These are phyloP conservation scores for Pterostichus madidus DNA, from an alignment of 2,888 invertebrate species.

Conservation along the genomic window DNA sequence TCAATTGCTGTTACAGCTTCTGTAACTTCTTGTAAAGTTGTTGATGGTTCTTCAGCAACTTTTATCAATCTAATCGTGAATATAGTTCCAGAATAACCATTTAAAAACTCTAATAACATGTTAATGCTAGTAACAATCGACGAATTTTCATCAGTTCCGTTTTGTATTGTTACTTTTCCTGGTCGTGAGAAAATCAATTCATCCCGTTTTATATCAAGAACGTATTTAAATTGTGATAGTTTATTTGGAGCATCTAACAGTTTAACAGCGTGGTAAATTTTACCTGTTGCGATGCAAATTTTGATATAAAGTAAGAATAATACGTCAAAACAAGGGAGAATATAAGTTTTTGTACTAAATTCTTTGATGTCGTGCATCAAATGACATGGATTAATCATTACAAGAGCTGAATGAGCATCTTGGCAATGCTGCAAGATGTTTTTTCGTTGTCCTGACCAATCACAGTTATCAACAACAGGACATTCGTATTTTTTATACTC, in stretches of 20 bases:
- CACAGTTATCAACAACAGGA: neutral
- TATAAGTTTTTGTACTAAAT: neutral
- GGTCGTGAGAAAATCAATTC: conserved; percentile 5
- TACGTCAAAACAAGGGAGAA: neutral
- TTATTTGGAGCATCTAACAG: neutral
- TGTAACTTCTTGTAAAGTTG: neutral
- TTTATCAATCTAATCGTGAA: neutral
- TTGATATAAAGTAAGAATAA: conserved; percentile 26
- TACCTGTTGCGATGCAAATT: conserved; percentile 9
- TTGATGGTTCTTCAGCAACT: neutral
- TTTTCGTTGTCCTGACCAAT: conserved; percentile 3
- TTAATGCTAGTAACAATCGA: neutral
- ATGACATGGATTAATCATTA: neutral
- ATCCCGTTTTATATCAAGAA: conserved; percentile 11
- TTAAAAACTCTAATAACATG: conserved; percentile 4
- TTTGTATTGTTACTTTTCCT: conserved; percentile 6
- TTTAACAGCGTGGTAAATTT: conserved; percentile 18
- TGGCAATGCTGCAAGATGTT: neutral
- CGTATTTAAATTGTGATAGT: neutral
- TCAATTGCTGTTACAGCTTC: neutral
- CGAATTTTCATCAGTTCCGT: neutral
- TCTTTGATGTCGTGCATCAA: neutral
- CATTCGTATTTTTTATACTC: neutral
- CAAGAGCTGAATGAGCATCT: neutral
- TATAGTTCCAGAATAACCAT: neutral